These are phyloP conservation scores for Coptotermes formosanus DNA, from an alignment of 1,140 invertebrate species.

Conservation along the genomic window DNA sequence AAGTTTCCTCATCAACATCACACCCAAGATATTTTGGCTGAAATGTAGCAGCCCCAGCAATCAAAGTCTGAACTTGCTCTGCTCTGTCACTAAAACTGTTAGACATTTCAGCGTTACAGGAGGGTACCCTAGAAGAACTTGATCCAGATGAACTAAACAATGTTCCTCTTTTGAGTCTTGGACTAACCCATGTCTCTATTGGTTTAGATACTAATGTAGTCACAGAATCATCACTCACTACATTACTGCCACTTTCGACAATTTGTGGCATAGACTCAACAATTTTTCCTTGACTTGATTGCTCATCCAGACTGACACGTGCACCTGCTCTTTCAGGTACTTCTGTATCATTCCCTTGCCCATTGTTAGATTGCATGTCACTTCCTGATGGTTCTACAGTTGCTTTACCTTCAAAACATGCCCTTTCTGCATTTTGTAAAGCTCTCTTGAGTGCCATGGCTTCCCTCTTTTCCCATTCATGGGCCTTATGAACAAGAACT, in stretches of 20 bases:
- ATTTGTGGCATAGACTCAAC: background rate
- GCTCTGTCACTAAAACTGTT: background rate
- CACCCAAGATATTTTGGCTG: background rate
- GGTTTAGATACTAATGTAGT: background rate
- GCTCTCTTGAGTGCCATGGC: constrained; percentile 5
- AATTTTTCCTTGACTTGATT: background rate
- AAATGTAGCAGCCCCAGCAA: background rate
- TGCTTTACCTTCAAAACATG: background rate
- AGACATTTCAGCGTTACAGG: background rate
- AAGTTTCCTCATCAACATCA: background rate
- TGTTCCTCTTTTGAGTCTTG: background rate
- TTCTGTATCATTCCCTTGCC: background rate
- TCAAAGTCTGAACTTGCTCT: background rate
- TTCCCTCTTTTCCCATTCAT: constrained; percentile 23
- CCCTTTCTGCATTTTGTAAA: too few species aligned
- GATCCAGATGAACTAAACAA: background rate
- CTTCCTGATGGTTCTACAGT: background rate
- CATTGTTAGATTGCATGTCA: background rate
- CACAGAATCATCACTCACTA: background rate
- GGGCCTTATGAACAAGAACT: constrained; percentile 4
- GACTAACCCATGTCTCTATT: background rate
- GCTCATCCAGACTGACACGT: background rate
- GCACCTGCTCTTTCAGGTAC: background rate
- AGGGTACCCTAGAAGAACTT: background rate
- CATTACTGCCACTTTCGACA: background rate